Percentiles rank a stretch among this genome's conserved stretches.
phyloP scores from a whole-genome alignment of 2,113 vertebrate species.

The Aldabrachelys gigantea region DNA sequence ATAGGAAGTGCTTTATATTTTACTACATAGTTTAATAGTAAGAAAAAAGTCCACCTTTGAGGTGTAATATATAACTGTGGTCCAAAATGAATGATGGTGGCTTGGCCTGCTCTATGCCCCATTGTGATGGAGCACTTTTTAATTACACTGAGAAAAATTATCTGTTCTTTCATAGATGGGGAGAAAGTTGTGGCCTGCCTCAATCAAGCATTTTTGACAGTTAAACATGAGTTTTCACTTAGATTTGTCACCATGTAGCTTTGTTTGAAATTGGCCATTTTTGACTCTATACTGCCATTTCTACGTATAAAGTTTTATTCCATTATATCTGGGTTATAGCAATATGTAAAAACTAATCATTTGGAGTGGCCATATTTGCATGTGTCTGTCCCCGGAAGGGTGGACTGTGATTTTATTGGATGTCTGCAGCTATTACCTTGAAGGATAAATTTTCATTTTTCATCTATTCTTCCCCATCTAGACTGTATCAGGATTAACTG shows the following conservation, averaged over 20 bases:
- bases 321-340: conserved; percentile 77
- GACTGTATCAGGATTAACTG: conserved; percentile 99
- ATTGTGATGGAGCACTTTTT: conserved; percentile 86
- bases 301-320: conserved; percentile 69
- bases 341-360: conserved; percentile 79
- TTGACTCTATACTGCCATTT: conserved; percentile 80
- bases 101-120: conserved; percentile 79
- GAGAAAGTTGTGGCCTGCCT: conserved; percentile 79
- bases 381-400: conserved; percentile 99
- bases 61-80: conserved; percentile 72
- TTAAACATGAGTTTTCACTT: conserved; percentile 73
- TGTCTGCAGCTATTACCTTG: conserved; percentile 99
- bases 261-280: conserved; percentile 91
- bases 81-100: conserved; percentile 80
- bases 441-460: conserved; percentile 99
- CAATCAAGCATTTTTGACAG: conserved; percentile 81
- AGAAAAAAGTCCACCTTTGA: conserved; percentile 74
- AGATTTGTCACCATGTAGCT: conserved; percentile 89
- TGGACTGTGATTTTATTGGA: conserved; percentile 98
- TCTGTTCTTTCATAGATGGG: conserved; percentile 86
- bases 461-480: conserved; percentile 99
- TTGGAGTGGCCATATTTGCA: conserved; percentile 88
- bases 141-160: conserved; percentile 59
- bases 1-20: background rate
- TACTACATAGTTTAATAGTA: background rate